These are phyloP conservation scores for Willowsia nigromaculata DNA, from an alignment of 2,888 invertebrate species.

Conservation along the genomic window DNA sequence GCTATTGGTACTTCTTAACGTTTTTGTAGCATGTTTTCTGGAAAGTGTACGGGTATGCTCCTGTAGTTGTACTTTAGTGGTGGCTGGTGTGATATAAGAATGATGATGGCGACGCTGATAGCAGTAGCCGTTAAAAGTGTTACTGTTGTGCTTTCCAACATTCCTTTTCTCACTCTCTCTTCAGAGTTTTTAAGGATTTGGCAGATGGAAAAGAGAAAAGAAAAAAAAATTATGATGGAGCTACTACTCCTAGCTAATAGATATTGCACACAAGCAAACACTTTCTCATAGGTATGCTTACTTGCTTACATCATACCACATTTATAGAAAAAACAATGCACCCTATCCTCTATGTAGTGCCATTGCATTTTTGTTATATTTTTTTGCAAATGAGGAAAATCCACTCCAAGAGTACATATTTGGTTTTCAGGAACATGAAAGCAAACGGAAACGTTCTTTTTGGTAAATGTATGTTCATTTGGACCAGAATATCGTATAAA, in stretches of 20 bases:
- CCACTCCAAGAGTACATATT: too few relatives aligned
- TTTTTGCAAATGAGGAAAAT: not conserved
- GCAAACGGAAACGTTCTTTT: not conserved
- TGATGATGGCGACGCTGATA: not conserved
- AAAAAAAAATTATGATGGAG: not conserved
- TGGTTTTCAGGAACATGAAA: not conserved
- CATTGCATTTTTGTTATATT: not conserved
- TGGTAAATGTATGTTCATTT: not conserved
- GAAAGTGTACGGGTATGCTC: not conserved
- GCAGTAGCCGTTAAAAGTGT: not conserved
- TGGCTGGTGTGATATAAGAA: not conserved
- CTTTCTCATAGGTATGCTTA: not conserved
- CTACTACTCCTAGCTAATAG: too few relatives aligned
- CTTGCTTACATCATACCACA: not conserved
- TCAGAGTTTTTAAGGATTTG: not conserved
- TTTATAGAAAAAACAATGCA: too few relatives aligned
- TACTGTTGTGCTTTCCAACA: not conserved
- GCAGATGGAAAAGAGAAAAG: not conserved
- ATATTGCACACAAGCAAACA: not conserved
- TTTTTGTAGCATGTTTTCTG: not conserved
- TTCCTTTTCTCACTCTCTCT: not conserved
- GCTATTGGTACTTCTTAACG: not conserved
- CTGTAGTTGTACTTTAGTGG: not conserved
- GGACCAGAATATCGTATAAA: not conserved
- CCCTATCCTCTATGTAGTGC: not conserved